These are phyloP conservation scores for Anguilla megastoma DNA, from an alignment of 2,797 vertebrate genomes.

Conservation along the genomic window DNA sequence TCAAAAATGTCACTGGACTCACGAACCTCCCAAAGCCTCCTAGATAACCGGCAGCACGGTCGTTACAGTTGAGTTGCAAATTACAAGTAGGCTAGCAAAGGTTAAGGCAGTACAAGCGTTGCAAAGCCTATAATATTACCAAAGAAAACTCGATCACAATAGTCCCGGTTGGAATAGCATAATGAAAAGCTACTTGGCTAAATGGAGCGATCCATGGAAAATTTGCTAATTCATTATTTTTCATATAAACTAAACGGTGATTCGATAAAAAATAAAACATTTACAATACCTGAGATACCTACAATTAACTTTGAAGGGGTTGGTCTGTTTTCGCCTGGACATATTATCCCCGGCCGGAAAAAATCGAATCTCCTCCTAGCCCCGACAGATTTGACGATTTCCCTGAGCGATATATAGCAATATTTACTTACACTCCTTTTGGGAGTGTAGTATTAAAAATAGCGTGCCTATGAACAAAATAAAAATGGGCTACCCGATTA, in stretches of 20 bases:
- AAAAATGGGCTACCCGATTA: conserved; percentile 24
- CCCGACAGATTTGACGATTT: conserved; percentile 46
- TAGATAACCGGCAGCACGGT: neutral
- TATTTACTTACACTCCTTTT: conserved; percentile 43
- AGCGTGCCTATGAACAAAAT: conserved; percentile 26
- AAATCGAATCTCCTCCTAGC: conserved; percentile 58
- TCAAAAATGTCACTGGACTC: neutral
- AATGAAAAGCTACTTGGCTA: neutral
- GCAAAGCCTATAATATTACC: neutral
- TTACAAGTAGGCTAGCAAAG: neutral
- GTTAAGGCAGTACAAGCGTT: neutral
- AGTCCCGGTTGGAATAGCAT: too few relatives aligned
- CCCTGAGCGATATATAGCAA: conserved; percentile 51
- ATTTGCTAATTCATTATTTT: neutral
- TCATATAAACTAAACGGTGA: neutral
- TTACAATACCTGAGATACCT: conserved; percentile 79
- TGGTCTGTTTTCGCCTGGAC: conserved; percentile 98
- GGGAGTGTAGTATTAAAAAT: conserved; percentile 24
- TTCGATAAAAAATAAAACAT: conserved; percentile 42
- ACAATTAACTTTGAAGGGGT: conserved; percentile 99
- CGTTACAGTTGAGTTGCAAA: neutral
- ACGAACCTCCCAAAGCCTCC: neutral
- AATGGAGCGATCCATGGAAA: neutral
- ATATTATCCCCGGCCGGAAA: conserved; percentile 78
- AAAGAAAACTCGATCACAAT: neutral